These are phyloP conservation scores for Ursus arctos DNA, from an alignment of 2,113 vertebrate genomes.

Conservation along the genomic window DNA sequence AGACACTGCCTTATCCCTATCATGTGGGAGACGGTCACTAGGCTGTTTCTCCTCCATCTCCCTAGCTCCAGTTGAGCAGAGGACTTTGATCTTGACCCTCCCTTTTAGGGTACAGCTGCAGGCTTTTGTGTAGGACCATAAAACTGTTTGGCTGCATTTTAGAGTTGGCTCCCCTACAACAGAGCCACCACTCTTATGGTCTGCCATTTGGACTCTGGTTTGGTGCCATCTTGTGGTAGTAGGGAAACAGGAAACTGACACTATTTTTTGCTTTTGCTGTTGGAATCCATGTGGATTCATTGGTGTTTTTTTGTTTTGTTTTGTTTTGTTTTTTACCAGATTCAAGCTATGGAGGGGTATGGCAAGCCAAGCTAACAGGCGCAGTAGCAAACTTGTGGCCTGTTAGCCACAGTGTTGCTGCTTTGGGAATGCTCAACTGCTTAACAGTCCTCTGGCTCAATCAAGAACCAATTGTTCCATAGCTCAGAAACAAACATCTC, in stretches of 20 bases:
- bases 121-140: neutral
- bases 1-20: neutral
- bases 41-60: neutral
- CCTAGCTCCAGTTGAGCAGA: neutral
- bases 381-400: too few species aligned
- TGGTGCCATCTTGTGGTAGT: neutral
- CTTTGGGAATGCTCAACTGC: neutral
- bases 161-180: neutral
- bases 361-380: neutral
- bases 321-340: neutral
- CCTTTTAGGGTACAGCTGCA: neutral
- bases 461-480: neutral
- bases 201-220: neutral
- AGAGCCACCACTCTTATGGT: neutral
- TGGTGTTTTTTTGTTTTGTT: neutral
- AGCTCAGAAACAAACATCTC: neutral
- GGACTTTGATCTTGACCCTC: neutral
- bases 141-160: neutral
- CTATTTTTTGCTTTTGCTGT: neutral
- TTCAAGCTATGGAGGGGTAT: neutral
- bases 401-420: neutral
- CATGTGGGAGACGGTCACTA: neutral
- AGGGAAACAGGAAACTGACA: neutral
- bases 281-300: neutral
- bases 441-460: neutral